Base-by-base conservation (phyloP, 1,140 invertebrate species). In the Argopecten irradians region DNA sequence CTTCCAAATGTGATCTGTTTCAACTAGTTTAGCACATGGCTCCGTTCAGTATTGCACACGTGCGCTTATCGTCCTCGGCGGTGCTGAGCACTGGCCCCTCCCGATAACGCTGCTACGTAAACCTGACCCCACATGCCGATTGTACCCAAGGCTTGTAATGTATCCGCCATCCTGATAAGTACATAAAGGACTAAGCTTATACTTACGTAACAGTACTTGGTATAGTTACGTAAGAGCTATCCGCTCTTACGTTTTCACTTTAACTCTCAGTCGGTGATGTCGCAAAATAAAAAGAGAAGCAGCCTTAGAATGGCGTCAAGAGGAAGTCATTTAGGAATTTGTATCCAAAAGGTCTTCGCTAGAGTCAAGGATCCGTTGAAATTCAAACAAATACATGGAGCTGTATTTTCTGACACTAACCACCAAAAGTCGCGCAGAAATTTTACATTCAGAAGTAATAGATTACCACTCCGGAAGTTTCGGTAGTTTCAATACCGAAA, bases 61-160 rank as follows among this genome's bases (percentile, higher is more conserved):
- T 71, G 55, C 55, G 55, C 55, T 71, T 71, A 71, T 71, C 55
- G 28, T 71, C 55, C n/a, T 28, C n/a, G 55, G 55, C 55, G 55
- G 55, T 71, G 55, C 1, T 71, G 28, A n/a, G 22, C 55, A 71
- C 55, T 71, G 55, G 55, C 55, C 55, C 55, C 55, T 71, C 55
- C 55, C 55, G 55, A 71, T 71, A 71, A 71, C 22, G 14, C 13
- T 11, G 55, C 22, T 71, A 71, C 55, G 22, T n/a, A 71, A 71
- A 71, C 55, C 55, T 71, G 55, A 71, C 55, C 55, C 55, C 55
- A 71, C 55, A 71, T 71, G 55, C 55, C 55, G 55, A 71, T n/a
- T 71, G 55, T 71, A 71, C 55, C 55, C 28, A n/a, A 28, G 55
- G 55, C 55, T 71, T 28, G 55, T 28, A 71, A 71, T 71, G 55